phyloP scores from a whole-genome alignment of 2,888 invertebrate genomes.

The Phoenoteleia sp. region DNA sequence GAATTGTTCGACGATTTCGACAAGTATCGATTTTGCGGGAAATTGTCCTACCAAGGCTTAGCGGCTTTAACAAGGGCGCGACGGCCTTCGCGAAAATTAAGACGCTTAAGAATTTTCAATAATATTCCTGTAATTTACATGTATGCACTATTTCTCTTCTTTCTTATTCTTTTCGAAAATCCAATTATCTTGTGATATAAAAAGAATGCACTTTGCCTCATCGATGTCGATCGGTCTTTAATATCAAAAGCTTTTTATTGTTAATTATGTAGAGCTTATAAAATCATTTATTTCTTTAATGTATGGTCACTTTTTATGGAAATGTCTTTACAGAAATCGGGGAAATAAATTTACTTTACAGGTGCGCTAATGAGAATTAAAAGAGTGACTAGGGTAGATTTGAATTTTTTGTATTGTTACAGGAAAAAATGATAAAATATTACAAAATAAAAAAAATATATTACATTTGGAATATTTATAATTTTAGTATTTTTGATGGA shows the following conservation, averaged over 20 bases:
- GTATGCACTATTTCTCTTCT: neutral
- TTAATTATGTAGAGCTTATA: slow-evolving; percentile 10
- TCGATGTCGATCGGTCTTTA: slow-evolving; percentile 20
- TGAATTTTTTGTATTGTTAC: too few species aligned
- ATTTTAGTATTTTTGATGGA: too few species aligned
- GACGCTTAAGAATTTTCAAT: slow-evolving; percentile 28
- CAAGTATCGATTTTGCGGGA: slow-evolving; percentile 3
- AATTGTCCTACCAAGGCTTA: neutral
- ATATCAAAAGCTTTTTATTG: slow-evolving; percentile 4
- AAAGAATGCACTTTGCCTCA: slow-evolving; percentile 13
- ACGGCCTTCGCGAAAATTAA: slow-evolving; percentile 35
- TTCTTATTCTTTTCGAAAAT: slow-evolving; percentile 11
- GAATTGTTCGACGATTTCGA: neutral
- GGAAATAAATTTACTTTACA: too few species aligned
- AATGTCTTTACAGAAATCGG: too few species aligned
- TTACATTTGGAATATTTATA: too few species aligned
- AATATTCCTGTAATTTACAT: slow-evolving; percentile 17
- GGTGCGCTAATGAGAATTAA: too few species aligned
- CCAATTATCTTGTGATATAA: slow-evolving; percentile 11
- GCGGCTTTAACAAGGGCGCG: neutral
- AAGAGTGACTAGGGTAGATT: too few species aligned
- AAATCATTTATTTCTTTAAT: slow-evolving; percentile 10
- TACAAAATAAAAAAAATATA: too few species aligned
- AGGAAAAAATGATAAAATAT: too few species aligned
- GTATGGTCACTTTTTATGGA: too few species aligned